Evolutionary conservation across 2,113 vertebrate genomes (phyloP).

Genomic region (Sapajus apella): DNA sequence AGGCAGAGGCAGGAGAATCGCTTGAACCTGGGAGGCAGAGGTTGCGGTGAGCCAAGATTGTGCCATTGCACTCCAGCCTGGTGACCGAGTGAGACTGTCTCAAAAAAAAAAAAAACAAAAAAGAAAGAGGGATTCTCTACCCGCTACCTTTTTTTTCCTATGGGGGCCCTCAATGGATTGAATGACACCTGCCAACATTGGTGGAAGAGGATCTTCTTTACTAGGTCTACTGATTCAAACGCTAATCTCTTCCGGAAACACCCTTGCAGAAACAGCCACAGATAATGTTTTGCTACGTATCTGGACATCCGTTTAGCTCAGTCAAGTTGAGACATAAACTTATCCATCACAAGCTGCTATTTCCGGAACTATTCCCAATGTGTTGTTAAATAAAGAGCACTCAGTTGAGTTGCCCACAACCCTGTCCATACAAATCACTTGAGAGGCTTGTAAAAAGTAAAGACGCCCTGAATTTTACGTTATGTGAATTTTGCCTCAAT

Average conservation of each 20-base stretch:
- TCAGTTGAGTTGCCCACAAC: not conserved
- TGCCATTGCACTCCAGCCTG: no score
- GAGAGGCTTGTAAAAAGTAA: not conserved
- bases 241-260: not conserved
- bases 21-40: no score
- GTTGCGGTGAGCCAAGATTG: no score
- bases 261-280: not conserved
- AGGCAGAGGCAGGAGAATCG: no score
- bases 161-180: not conserved
- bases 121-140: not conserved
- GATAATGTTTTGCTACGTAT: not conserved
- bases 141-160: not conserved
- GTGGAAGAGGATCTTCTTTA: not conserved
- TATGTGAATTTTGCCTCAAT: no score
- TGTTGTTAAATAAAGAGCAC: not conserved
- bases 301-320: not conserved
- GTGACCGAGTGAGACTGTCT: no score
- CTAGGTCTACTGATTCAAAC: not conserved
- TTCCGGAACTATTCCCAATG: not conserved
- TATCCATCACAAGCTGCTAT: not conserved
- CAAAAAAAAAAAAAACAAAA: not conserved
- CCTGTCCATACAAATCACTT: not conserved
- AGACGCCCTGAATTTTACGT: not conserved
- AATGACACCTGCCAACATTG: no score
- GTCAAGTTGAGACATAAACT: not conserved